Evolutionary conservation across 2,113 vertebrate species (phyloP).

Genomic region (Urocolius indicus): DNA sequence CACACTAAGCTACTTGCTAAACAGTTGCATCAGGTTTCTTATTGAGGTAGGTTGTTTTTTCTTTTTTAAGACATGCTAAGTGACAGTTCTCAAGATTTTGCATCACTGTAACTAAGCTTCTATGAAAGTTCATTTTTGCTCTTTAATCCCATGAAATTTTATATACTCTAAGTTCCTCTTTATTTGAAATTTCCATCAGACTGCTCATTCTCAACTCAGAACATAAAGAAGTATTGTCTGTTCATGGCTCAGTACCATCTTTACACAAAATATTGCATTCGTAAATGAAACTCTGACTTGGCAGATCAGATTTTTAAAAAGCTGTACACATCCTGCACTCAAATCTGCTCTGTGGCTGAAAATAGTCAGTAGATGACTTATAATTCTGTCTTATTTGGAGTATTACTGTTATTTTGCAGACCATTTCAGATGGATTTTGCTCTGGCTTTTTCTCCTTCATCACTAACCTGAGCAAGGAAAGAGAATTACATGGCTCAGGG

Average conservation of each 20-base stretch:
- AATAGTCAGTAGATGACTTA: neutral
- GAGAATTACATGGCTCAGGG: neutral
- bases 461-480: neutral
- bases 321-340: neutral
- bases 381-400: neutral
- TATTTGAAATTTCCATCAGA: neutral
- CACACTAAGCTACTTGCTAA: neutral
- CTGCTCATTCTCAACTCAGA: neutral
- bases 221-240: neutral
- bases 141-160: neutral
- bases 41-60: neutral
- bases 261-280: neutral
- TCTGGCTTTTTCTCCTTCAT: neutral
- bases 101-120: neutral
- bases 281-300: neutral
- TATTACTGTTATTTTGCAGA: neutral
- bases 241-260: neutral
- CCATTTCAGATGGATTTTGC: neutral
- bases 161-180: neutral
- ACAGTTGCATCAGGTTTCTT: neutral
- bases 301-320: neutral
- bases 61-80: neutral
- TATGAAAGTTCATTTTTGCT: neutral
- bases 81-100: neutral
- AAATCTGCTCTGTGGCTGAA: neutral